These are phyloP conservation scores for Rhincodon typus DNA, from an alignment of 2,797 vertebrate genomes.

Conservation along the genomic window DNA sequence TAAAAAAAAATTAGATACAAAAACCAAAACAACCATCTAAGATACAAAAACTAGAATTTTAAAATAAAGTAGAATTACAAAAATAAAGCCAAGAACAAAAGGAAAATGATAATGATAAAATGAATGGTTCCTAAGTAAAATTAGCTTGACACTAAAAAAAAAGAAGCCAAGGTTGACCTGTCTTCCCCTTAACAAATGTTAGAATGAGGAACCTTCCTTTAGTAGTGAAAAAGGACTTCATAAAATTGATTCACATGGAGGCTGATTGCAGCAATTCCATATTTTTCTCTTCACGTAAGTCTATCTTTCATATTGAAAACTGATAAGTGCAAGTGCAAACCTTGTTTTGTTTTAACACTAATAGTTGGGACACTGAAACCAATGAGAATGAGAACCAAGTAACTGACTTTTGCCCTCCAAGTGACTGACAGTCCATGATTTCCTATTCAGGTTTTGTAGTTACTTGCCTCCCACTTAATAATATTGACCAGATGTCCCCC, in stretches of 20 bases:
- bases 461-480: background rate
- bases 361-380: background rate
- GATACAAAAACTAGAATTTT: too few relatives aligned
- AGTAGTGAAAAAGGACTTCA: background rate
- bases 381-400: background rate
- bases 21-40: too few relatives aligned
- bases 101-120: background rate
- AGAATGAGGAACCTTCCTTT: background rate
- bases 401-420: background rate
- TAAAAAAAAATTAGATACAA: too few relatives aligned
- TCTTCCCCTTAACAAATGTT: background rate
- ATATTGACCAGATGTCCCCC: background rate
- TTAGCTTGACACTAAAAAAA: background rate
- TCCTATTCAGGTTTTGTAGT: background rate
- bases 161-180: background rate
- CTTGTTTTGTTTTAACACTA: background rate
- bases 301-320: background rate
- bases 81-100: background rate
- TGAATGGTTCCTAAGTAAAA: slow-evolving; percentile 3
- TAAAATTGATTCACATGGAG: background rate
- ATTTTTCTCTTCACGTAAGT: background rate
- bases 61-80: too few relatives aligned
- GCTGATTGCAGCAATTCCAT: background rate
- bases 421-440: background rate
- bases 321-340: background rate